A percentile compares a stretch with the other conserved stretches of the same genome.
These are phyloP conservation scores for Limnodromus scolopaceus DNA, from an alignment of 2,797 vertebrate species.

Conservation along the genomic window DNA sequence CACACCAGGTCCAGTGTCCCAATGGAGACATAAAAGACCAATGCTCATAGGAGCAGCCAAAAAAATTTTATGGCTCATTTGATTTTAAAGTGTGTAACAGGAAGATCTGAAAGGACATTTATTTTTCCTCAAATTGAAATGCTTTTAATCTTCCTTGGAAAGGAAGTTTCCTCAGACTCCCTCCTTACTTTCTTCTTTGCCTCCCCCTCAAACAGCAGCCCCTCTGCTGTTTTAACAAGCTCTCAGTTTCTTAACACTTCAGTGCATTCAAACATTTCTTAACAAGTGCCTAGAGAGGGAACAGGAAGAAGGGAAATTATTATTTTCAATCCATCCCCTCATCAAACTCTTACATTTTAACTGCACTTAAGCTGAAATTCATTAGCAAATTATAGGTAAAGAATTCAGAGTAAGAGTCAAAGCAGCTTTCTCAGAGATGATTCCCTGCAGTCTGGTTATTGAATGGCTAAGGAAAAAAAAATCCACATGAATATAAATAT, in stretches of 20 bases:
- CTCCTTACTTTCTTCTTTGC: constrained; percentile 20
- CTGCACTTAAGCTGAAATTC: constrained; percentile 39
- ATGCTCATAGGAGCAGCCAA: constrained; percentile 5
- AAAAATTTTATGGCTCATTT: constrained; percentile 60
- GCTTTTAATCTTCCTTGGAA: constrained; percentile 43
- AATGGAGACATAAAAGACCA: neutral
- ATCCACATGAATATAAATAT: neutral
- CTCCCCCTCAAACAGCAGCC: neutral
- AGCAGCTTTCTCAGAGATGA: neutral
- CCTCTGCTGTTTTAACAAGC: constrained; percentile 42
- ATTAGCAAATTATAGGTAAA: constrained; percentile 40
- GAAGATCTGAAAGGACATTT: constrained; percentile 40
- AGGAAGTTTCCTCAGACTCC: constrained; percentile 17
- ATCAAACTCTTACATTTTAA: constrained; percentile 19
- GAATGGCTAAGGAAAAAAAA: neutral
- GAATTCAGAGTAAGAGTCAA: neutral
- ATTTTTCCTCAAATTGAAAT: constrained; percentile 9
- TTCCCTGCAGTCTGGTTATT: constrained; percentile 19
- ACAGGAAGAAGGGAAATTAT: constrained; percentile 16
- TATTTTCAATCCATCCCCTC: constrained; percentile 23
- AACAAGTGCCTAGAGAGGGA: constrained; percentile 24
- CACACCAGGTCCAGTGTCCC: neutral
- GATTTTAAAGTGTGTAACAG: constrained; percentile 15
- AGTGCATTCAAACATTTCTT: neutral
- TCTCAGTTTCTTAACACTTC: constrained; percentile 35